phyloP scores from a whole-genome alignment of 2,888 invertebrate genomes.

The Arrhopalites spinosus region DNA sequence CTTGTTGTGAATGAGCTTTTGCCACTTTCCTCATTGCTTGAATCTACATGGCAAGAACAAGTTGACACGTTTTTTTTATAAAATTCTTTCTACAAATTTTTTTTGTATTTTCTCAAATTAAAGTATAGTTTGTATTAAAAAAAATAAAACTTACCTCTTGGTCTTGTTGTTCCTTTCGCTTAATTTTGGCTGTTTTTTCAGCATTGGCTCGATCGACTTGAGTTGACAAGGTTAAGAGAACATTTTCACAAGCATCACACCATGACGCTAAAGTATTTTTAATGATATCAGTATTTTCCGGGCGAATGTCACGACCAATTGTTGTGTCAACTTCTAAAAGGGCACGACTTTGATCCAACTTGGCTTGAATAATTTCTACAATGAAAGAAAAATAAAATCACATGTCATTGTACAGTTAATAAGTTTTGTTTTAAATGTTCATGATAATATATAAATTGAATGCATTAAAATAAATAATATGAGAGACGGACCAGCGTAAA shows the following conservation, averaged over 20 bases:
- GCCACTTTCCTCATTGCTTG: conserved; percentile 84
- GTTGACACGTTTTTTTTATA: not conserved
- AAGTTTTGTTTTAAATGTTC: no score
- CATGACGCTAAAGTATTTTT: conserved; percentile 82
- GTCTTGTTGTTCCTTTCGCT: conserved; percentile 81
- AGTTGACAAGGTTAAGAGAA: conserved; percentile 83
- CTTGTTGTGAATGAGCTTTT: conserved; percentile 72
- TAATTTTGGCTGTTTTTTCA: conserved; percentile 78
- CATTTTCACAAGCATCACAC: conserved; percentile 88
- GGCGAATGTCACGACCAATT: conserved; percentile 86
- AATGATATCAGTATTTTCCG: conserved; percentile 80
- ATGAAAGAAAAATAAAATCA: not conserved
- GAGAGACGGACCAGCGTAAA: conserved; percentile 96
- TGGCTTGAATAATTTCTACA: conserved; percentile 89
- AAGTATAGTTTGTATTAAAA: no score
- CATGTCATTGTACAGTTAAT: no score
- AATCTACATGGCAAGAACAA: conserved; percentile 66
- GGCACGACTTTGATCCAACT: conserved; percentile 92
- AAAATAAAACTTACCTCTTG: conserved; percentile 71
- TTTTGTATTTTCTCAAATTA: not conserved
- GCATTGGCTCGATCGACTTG: conserved; percentile 86
- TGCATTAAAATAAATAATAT: not conserved
- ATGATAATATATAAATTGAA: no score
- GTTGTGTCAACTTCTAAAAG: conserved; percentile 67
- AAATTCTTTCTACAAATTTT: not conserved